Evolutionary conservation across 2,888 invertebrate genomes (phyloP).

Genomic region (Himalopsyche kuldschensis): DNA sequence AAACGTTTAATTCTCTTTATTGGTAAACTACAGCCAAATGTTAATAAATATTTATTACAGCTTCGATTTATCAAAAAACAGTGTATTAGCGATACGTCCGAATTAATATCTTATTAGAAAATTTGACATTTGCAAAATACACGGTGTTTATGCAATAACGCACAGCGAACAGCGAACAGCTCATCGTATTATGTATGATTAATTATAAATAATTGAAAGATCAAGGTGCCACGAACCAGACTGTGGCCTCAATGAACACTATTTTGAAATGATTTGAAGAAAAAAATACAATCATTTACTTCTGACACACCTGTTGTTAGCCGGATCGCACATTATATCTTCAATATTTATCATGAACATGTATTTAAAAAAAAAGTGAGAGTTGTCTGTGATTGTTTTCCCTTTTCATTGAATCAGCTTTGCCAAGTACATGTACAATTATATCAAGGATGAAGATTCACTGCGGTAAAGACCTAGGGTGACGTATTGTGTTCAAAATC

Average conservation of each 20-base stretch:
- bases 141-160: neutral
- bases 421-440: neutral
- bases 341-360: neutral
- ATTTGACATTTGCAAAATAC: neutral
- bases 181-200: neutral
- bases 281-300: neutral
- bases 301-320: neutral
- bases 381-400: constrained; percentile 8
- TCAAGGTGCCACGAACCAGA: neutral
- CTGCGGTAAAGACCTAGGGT: too few species aligned
- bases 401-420: constrained; percentile 9
- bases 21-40: too few species aligned
- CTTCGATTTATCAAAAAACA: neutral
- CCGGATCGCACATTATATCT: neutral
- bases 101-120: neutral
- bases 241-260: neutral
- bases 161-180: neutral
- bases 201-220: neutral
- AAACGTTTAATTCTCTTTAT: too few species aligned
- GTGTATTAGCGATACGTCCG: neutral
- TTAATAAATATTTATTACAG: too few species aligned
- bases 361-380: constrained; percentile 15
- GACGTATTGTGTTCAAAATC: too few species aligned
- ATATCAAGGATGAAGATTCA: neutral
- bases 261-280: neutral